A percentile compares a stretch with the other conserved stretches of the same genome.
Conservation (phyloP, 2,113 vertebrate species). For the Phrynocephalus versicolor region DNA sequence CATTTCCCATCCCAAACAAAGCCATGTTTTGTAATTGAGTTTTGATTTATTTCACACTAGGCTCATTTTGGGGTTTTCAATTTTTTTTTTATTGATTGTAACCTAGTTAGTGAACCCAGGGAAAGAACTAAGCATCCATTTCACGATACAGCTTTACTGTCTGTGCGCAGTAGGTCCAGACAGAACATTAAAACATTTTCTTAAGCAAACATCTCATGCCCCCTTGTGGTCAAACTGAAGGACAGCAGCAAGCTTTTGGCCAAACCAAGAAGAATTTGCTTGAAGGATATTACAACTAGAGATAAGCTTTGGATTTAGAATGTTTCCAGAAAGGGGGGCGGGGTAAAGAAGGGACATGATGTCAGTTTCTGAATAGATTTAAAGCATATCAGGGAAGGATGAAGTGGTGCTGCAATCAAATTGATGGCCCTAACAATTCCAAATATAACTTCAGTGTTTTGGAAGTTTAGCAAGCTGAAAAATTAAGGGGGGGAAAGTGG, state of each 20-base stretch:
- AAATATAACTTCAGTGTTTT: no score
- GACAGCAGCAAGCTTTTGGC: constrained; percentile 23
- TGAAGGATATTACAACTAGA: not conserved
- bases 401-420: no score
- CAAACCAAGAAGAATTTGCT: not conserved
- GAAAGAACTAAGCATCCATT: not conserved
- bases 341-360: not conserved
- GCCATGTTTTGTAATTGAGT: not conserved
- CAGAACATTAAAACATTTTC: not conserved
- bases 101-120: constrained; percentile 29
- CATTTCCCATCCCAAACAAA: constrained; percentile 9
- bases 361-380: no score
- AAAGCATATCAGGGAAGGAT: no score
- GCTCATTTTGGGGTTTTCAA: constrained; percentile 4
- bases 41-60: constrained; percentile 42
- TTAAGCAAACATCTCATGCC: constrained; percentile 71
- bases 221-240: constrained; percentile 66
- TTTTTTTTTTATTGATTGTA: constrained; percentile 16
- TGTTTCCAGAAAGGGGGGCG: not conserved
- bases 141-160: not conserved
- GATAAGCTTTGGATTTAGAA: no score
- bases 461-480: no score
- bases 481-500: no score
- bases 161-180: accelerated
- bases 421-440: no score